Percentiles rank a stretch among this genome's conserved stretches.
Conservation (phyloP, 1,140 invertebrate species). For the Neodiprion lecontei region DNA sequence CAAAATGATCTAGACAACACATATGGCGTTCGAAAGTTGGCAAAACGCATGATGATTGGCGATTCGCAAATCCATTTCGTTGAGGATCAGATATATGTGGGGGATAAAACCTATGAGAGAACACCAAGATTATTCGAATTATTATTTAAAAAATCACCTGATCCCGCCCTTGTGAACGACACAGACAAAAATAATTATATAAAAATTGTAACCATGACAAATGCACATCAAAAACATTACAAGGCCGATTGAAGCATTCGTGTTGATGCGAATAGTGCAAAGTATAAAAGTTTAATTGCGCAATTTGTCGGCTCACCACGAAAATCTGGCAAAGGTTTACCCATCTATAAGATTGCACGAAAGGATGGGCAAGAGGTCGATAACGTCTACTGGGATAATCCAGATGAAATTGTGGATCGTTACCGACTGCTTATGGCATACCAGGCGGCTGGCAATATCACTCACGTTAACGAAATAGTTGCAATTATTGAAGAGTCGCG, state of each 20-base stretch:
- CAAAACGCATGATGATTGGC: neutral
- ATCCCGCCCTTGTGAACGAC: neutral
- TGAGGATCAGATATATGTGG: neutral
- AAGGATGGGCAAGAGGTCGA: slow-evolving; percentile 17
- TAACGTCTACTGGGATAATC: slow-evolving; percentile 48
- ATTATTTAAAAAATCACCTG: neutral
- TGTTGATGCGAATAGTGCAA: neutral
- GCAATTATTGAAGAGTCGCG: no score
- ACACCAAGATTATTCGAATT: neutral
- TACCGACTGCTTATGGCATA: no score
- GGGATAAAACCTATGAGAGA: neutral
- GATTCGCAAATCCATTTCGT: neutral
- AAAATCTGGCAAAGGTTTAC: neutral
- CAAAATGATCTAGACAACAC: neutral
- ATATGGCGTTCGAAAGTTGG: neutral
- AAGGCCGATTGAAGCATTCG: neutral
- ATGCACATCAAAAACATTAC: neutral
- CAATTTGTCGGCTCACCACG: neutral
- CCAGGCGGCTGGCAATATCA: no score
- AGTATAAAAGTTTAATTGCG: neutral
- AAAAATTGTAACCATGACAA: neutral
- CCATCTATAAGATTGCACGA: neutral
- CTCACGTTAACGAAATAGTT: no score
- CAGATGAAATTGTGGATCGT: slow-evolving; percentile 45
- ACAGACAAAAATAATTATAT: neutral